Evolutionary conservation across 1,140 invertebrate species (phyloP).

Genomic region (Drosophila azteca): DNA sequence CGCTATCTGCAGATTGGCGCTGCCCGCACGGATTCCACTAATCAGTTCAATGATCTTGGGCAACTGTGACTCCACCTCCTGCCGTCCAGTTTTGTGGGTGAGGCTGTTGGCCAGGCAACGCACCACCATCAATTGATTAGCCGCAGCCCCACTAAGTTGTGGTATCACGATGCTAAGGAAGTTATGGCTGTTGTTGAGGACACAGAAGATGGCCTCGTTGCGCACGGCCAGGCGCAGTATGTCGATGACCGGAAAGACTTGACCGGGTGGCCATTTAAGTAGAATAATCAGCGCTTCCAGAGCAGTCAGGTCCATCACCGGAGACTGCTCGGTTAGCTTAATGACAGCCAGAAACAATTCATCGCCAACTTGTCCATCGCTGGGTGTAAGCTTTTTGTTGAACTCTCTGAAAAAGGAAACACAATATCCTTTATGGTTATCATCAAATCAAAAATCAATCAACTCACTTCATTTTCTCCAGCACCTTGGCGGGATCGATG

Average conservation of each 20-base stretch:
- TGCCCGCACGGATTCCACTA: conserved; percentile 85
- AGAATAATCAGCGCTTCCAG: conserved; percentile 88
- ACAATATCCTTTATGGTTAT: no score
- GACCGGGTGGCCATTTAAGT: conserved; percentile 91
- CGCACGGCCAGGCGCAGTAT: conserved; percentile 91
- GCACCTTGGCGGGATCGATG: conserved; percentile 84
- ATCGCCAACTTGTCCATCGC: conserved; percentile 84
- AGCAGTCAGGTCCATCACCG: conserved; percentile 81
- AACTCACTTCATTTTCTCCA: conserved; percentile 85
- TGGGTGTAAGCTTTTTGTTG: conserved; percentile 86
- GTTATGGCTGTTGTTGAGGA: conserved; percentile 85
- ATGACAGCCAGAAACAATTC: conserved; percentile 86
- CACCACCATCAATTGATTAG: conserved; percentile 91
- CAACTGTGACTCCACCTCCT: conserved; percentile 85
- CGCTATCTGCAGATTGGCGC: conserved; percentile 90
- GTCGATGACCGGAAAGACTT: conserved; percentile 94
- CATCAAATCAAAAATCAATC: no score
- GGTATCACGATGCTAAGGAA: conserved; percentile 80
- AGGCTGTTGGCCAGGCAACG: conserved; percentile 92
- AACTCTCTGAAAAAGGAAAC: conserved; percentile 86
- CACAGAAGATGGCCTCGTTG: conserved; percentile 86
- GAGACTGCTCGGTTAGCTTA: conserved; percentile 85
- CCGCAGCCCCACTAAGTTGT: conserved; percentile 84
- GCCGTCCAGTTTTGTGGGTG: conserved; percentile 86
- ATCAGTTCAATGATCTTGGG: conserved; percentile 86